phyloP scores from a whole-genome alignment of 2,113 vertebrate genomes.

The Toxotes chatareus region DNA sequence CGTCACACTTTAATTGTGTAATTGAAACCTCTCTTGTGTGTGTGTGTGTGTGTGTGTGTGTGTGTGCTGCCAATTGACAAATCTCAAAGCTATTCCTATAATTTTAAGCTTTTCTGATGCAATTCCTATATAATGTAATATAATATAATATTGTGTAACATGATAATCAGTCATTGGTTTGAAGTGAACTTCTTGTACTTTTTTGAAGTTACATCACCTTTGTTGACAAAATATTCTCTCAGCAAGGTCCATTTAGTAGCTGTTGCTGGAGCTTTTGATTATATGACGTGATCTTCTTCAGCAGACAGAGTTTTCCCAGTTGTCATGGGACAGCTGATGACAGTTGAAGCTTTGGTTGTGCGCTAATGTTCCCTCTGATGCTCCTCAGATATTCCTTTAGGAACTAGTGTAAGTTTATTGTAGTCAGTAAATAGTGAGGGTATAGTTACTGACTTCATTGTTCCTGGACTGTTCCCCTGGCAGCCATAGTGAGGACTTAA shows the following conservation, averaged over 20 bases:
- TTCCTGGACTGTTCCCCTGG: neutral
- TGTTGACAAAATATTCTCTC: neutral
- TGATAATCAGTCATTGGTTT: too few species aligned
- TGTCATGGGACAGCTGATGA: neutral
- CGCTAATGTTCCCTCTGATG: too few species aligned
- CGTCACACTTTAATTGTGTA: conserved; percentile 73
- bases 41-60: conserved; percentile 27
- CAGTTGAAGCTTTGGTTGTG: too few species aligned
- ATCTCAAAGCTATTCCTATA: neutral
- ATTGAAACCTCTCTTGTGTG: conserved; percentile 59
- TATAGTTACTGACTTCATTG: neutral
- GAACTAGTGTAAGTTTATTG: neutral
- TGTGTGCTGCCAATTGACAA: neutral
- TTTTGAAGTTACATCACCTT: neutral
- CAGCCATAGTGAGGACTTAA: neutral
- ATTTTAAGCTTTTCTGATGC: too few species aligned
- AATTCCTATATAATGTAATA: neutral
- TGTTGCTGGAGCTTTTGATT: neutral
- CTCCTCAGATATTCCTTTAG: neutral
- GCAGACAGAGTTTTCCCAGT: neutral
- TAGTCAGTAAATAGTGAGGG: neutral
- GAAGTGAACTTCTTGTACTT: too few species aligned
- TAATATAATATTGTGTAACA: neutral
- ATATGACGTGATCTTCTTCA: neutral
- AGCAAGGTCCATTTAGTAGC: neutral